These are phyloP conservation scores for Dusona sp. DNA, from an alignment of 2,888 invertebrate genomes.

Conservation along the genomic window DNA sequence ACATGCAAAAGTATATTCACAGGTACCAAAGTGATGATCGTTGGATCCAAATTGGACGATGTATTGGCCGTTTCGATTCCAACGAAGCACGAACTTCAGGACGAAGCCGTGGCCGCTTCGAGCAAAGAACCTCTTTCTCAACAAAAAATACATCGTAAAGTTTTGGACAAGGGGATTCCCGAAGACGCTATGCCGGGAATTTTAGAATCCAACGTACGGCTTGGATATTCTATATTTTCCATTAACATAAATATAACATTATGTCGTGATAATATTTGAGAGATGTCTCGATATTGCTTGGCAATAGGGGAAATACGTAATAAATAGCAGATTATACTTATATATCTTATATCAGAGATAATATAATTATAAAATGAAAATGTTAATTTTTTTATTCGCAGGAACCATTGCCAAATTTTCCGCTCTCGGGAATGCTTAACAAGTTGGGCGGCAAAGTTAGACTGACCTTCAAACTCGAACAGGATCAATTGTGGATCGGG, in stretches of 20 bases:
- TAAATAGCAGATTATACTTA: too few species aligned
- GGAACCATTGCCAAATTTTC: slow-evolving; percentile 93
- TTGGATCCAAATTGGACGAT: slow-evolving; percentile 95
- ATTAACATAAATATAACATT: not conserved
- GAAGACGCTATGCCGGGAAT: slow-evolving; percentile 96
- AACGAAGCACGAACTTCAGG: slow-evolving; percentile 88
- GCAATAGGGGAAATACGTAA: too few species aligned
- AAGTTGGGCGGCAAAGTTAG: slow-evolving; percentile 95
- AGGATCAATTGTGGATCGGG: slow-evolving; percentile 96
- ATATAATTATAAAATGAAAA: not conserved
- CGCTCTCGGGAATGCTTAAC: slow-evolving; percentile 95
- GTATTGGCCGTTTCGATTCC: slow-evolving; percentile 93
- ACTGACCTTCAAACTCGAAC: slow-evolving; percentile 95
- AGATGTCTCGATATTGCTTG: not conserved
- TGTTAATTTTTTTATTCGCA: slow-evolving; percentile 80
- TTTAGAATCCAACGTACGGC: slow-evolving; percentile 89
- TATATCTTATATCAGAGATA: too few species aligned
- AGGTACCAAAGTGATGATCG: slow-evolving; percentile 94
- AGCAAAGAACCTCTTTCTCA: slow-evolving; percentile 90
- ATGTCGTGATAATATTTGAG: not conserved
- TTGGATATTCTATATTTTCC: not conserved
- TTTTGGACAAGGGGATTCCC: slow-evolving; percentile 95
- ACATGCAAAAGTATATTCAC: not conserved
- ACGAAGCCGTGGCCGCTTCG: slow-evolving; percentile 86
- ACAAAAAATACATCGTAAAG: slow-evolving; percentile 93